These are phyloP conservation scores for Metopolophium dirhodum DNA, from an alignment of 1,140 invertebrate species.

Conservation along the genomic window DNA sequence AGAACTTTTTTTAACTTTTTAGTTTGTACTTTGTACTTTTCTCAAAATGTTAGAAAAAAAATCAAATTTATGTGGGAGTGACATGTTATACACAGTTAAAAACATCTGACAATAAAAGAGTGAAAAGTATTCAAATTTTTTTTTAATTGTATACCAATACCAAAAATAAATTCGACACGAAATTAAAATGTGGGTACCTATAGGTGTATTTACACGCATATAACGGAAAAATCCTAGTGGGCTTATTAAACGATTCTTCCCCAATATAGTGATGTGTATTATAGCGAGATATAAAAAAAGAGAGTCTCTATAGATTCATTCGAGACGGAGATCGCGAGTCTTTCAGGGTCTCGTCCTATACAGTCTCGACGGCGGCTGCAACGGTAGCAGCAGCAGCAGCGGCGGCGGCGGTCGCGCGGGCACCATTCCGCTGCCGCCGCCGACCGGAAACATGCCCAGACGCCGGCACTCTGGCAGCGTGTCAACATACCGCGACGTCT, in stretches of 20 bases:
- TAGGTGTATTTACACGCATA: background rate
- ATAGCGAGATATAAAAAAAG: background rate
- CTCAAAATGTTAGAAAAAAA: too few relatives aligned
- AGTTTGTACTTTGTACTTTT: too few relatives aligned
- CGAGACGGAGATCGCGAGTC: too few relatives aligned
- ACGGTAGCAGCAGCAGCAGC: background rate
- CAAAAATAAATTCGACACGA: background rate
- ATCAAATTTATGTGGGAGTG: too few relatives aligned
- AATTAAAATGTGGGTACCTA: too few relatives aligned
- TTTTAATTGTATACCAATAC: background rate
- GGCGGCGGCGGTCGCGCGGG: background rate
- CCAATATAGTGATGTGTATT: background rate
- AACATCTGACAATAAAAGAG: too few relatives aligned
- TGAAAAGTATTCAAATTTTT: background rate
- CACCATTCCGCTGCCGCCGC: background rate
- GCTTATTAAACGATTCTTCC: background rate
- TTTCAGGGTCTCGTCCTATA: conserved; percentile 32
- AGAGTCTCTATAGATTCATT: background rate
- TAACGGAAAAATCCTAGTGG: background rate
- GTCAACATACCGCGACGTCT: conserved; percentile 57
- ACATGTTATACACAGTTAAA: too few relatives aligned
- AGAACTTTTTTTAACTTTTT: too few relatives aligned
- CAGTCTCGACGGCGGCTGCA: background rate
- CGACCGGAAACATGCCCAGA: conserved; percentile 54
- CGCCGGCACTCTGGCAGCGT: conserved; percentile 57